Percentiles rank a stretch among this genome's conserved stretches.
Conservation (phyloP, 2,888 invertebrate genomes). For the Lobophora halterata region DNA sequence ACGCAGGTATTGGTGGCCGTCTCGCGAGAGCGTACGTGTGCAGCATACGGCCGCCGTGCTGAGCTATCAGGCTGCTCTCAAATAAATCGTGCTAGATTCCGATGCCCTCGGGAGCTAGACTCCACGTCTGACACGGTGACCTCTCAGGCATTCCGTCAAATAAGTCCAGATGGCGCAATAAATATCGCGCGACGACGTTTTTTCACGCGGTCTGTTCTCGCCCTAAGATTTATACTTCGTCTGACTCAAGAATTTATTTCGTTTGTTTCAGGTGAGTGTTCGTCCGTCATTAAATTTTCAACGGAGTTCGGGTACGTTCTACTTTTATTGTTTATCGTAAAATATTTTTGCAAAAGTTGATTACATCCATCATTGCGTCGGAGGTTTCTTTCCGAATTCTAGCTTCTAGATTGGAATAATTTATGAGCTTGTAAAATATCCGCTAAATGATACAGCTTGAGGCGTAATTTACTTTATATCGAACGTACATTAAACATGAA, state of each 20-base stretch:
- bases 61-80: background rate
- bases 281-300: conserved; percentile 25
- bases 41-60: conserved; percentile 3
- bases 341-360: conserved; percentile 18
- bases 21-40: conserved; percentile 10
- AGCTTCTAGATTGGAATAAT: background rate
- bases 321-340: conserved; percentile 23
- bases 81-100: conserved; percentile 9
- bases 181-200: conserved; percentile 13
- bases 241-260: conserved; percentile 25
- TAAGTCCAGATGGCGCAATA: conserved; percentile 13
- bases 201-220: conserved; percentile 12
- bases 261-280: conserved; percentile 32
- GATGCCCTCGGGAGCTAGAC: conserved; percentile 12
- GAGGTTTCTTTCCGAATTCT: conserved; percentile 3
- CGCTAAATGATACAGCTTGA: too few species aligned
- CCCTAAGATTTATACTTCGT: conserved; percentile 22
- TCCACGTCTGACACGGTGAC: conserved; percentile 14
- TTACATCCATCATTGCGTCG: conserved; percentile 12
- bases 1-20: conserved; percentile 7
- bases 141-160: conserved; percentile 17
- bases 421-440: background rate
- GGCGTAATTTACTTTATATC: conserved; percentile 1
- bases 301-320: conserved; percentile 23
- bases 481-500: conserved; percentile 4